Evolutionary conservation across 2,797 vertebrate species (phyloP), one percentile per base, ranked within the genome.

Genomic region (Enteromius mattozi): DNA sequence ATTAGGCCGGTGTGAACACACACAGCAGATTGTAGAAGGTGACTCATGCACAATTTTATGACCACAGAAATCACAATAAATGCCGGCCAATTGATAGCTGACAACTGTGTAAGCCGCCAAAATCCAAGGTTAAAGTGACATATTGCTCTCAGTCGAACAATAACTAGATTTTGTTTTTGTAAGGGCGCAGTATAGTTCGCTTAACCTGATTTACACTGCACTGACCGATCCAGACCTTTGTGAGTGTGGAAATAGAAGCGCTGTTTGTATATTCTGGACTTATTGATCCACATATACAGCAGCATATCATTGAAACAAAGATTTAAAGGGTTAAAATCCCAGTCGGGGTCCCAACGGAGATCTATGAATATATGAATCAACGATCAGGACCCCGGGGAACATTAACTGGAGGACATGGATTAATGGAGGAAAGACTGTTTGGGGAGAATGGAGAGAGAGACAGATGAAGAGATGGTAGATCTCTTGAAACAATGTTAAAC

Each of bases 41-140:
- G 78, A 82, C 83, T 27, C 33, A 12, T 74, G 16, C 71, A 54
- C 51, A 61, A 30, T 71, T 85, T 83, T 81, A 77, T 65, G 66
- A 83, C 63, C 78, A 78, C 65, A 86, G 65, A 83, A 84, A 86
- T 87, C 88, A 82, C 78, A 82, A 84, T 88, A 82, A 87, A 83
- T 85, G 80, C 56, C 17, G 51, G 56, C 24, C 71, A 84, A 83
- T 69, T 85, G 83, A 87, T 86, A 71, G 68, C 69, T 75, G 61
- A 78, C 74, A 89, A 86, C 69, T 66, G 59, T 45, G 74, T 72
- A 85, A 84, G 81, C 69, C 56, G 66, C 16, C 54, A 71, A 80
- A 87, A 86, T 82, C 66, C 78, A 82, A 80, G 78, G 40, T 74
- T 86, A 76, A 75, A 65, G 82, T 82, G 81, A 82, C 72, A 84